A percentile compares a stretch with the other conserved stretches of the same genome.
phyloP scores from a whole-genome alignment of 2,888 invertebrate species.

The Gymnosoma rotundatum region DNA sequence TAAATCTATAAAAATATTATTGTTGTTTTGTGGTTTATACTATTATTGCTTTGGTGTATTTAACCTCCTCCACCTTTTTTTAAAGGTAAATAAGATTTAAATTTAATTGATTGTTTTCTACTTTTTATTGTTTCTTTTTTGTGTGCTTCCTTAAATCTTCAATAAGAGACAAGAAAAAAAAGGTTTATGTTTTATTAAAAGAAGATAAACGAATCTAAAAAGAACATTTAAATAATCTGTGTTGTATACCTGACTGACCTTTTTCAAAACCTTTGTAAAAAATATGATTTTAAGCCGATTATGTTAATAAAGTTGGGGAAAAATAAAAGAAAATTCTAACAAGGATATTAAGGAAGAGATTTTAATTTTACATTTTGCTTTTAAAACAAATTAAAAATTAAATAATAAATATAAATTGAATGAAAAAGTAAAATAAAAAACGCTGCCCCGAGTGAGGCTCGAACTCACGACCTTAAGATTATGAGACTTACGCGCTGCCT shows the following conservation, averaged over 20 bases:
- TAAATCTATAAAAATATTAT: not conserved
- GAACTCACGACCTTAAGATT: slow-evolving; percentile 81
- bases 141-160: not conserved
- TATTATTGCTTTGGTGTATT: not conserved
- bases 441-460: slow-evolving; percentile 79
- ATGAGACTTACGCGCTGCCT: slow-evolving; percentile 80
- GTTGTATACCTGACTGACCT: slow-evolving; percentile 10
- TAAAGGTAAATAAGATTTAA: slow-evolving; percentile 9
- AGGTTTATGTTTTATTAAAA: slow-evolving; percentile 31
- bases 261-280: slow-evolving; percentile 25
- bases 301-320: slow-evolving; percentile 33
- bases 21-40: slow-evolving; percentile 14
- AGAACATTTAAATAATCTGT: slow-evolving; percentile 37
- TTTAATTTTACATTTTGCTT: not conserved
- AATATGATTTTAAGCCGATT: slow-evolving; percentile 60
- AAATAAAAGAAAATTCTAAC: not conserved
- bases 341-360: not conserved
- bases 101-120: slow-evolving; percentile 53
- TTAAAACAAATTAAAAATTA: not conserved
- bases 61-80: not conserved
- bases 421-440: not conserved
- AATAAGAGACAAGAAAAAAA: not conserved
- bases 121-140: not conserved
- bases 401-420: not conserved
- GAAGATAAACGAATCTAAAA: not conserved